Conservation (phyloP, 1,140 invertebrate species). For the Eubasilissa regina region DNA sequence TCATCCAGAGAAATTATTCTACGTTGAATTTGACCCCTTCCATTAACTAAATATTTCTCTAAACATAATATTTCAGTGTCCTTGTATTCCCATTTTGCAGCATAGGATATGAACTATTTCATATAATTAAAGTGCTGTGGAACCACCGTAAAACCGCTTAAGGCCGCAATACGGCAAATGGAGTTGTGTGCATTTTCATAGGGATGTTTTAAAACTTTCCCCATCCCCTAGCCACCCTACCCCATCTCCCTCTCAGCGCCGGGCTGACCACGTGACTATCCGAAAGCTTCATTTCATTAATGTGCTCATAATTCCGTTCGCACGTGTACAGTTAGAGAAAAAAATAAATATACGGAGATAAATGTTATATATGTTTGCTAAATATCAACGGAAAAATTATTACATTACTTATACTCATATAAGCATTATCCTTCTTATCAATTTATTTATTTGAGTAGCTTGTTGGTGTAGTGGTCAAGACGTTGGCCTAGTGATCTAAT, state of each 20-base stretch:
- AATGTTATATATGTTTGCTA: no score
- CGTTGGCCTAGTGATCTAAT: no score
- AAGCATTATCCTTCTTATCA: no score
- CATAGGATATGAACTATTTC: constrained; percentile 1
- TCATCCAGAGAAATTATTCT: no score
- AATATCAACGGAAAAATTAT: no score
- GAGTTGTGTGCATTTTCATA: constrained; percentile 48
- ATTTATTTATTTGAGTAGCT: no score
- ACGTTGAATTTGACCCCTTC: no score
- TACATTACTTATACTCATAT: no score
- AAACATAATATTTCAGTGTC: no score
- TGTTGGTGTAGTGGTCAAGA: no score
- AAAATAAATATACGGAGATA: constrained; percentile 6
- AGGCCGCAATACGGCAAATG: constrained; percentile 4
- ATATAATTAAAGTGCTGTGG: constrained; percentile 47
- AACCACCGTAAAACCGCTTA: constrained; percentile 32
- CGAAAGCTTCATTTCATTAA: constrained; percentile 60
- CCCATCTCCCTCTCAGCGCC: not conserved
- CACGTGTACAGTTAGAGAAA: not conserved
- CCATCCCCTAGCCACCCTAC: not conserved
- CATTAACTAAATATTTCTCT: no score
- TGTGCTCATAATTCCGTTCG: constrained; percentile 50
- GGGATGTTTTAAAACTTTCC: constrained; percentile 41
- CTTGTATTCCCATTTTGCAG: not conserved
- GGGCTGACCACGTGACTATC: constrained; percentile 53